phyloP scores from a whole-genome alignment of 2,888 invertebrate genomes.

The Saturnia japonica region DNA sequence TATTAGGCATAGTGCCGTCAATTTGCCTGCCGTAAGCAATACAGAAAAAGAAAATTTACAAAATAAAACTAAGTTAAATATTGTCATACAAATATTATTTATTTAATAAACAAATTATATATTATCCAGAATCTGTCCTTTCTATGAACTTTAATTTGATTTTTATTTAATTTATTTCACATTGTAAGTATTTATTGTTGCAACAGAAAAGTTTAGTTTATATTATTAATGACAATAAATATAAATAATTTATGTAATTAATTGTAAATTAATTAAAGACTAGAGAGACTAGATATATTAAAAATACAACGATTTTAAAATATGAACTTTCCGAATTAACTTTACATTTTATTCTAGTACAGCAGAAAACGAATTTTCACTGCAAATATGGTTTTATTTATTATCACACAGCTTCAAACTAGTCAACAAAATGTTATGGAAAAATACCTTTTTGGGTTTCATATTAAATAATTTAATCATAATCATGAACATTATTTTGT shows the following conservation, averaged over 20 bases:
- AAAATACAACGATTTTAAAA: neutral
- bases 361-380: neutral
- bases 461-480: no score
- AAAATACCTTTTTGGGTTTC: no score
- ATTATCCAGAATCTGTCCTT: no score
- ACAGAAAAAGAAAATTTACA: no score
- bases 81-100: no score
- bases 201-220: neutral
- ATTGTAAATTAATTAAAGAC: neutral
- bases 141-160: no score
- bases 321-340: neutral
- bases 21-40: no score
- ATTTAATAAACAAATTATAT: no score
- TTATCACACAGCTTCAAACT: neutral
- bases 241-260: neutral
- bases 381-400: neutral
- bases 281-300: constrained; percentile 6
- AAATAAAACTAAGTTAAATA: no score
- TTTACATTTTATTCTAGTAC: neutral
- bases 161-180: neutral
- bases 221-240: neutral
- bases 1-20: no score
- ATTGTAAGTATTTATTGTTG: neutral
- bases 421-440: neutral
- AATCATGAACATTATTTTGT: neutral